phyloP scores from a whole-genome alignment of 2,113 vertebrate genomes.

The Cepphus grylle region DNA sequence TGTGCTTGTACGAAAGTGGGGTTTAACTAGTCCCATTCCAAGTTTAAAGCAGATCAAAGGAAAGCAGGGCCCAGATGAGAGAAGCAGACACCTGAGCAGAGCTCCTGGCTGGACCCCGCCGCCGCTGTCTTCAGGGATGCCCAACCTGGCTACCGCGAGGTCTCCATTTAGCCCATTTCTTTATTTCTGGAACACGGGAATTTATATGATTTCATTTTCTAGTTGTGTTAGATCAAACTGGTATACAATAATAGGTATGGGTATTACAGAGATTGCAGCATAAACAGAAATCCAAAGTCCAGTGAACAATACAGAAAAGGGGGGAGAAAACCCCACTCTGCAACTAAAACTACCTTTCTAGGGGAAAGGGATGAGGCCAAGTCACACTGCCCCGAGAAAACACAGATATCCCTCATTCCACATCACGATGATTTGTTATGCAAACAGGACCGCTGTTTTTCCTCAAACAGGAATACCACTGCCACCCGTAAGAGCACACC shows the following conservation, averaged over 20 bases:
- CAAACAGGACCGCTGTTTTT: background rate
- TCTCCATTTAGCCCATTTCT: background rate
- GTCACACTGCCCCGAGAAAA: background rate
- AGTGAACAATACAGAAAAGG: background rate
- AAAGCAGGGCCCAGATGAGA: background rate
- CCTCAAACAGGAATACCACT: background rate
- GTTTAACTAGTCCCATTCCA: background rate
- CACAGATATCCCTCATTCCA: background rate
- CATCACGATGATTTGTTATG: background rate
- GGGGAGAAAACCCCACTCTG: background rate
- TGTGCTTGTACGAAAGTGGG: background rate
- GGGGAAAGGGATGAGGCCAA: background rate
- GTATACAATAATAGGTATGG: background rate
- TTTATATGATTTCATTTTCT: background rate
- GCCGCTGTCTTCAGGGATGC: background rate
- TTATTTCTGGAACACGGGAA: background rate
- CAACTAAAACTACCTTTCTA: background rate
- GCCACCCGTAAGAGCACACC: background rate
- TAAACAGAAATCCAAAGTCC: background rate
- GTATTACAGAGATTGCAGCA: background rate
- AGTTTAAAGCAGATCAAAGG: background rate
- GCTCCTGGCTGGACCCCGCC: background rate
- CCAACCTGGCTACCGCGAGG: background rate
- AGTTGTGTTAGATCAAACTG: background rate
- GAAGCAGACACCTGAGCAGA: background rate